Conservation (phyloP, 2,797 vertebrate species). For the Macropus fuliginosus region DNA sequence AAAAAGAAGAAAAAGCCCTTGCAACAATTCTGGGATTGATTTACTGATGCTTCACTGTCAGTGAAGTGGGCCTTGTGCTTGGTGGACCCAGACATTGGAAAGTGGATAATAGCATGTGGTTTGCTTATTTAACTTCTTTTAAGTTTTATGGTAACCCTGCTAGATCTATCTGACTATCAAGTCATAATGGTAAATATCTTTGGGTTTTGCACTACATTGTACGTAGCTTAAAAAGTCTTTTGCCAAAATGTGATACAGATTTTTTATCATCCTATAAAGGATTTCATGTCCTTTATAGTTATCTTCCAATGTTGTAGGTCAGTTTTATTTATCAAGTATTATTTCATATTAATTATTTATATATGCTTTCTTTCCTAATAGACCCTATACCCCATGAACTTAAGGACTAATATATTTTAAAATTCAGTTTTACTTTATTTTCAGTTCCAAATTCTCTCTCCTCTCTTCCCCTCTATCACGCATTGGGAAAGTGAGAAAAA, state of each 20-base stretch:
- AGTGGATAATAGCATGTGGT: not conserved
- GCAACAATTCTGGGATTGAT: not conserved
- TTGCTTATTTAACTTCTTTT: not conserved
- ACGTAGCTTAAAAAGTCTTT: not conserved
- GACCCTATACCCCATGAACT: not conserved
- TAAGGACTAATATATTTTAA: not conserved
- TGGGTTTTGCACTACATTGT: not conserved
- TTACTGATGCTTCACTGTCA: not conserved
- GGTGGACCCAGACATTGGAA: not conserved
- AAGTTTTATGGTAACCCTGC: not conserved
- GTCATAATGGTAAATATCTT: not conserved
- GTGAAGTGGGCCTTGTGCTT: not conserved
- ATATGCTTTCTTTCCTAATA: not conserved
- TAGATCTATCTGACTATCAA: not conserved
- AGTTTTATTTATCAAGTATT: not conserved
- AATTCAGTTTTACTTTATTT: not conserved
- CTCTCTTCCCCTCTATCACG: not conserved
- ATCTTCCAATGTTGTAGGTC: not conserved
- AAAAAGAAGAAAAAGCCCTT: not conserved
- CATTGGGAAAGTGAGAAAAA: not conserved
- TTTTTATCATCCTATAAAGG: constrained; percentile 1
- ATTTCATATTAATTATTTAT: not conserved
- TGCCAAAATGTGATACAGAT: not conserved
- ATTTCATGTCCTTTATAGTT: constrained; percentile 11
- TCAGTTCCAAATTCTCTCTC: not conserved